Evolutionary conservation across 2,888 invertebrate genomes (phyloP), one percentile per base, ranked within the genome.

Genomic region (Dimorphilus gyrociliatus): DNA sequence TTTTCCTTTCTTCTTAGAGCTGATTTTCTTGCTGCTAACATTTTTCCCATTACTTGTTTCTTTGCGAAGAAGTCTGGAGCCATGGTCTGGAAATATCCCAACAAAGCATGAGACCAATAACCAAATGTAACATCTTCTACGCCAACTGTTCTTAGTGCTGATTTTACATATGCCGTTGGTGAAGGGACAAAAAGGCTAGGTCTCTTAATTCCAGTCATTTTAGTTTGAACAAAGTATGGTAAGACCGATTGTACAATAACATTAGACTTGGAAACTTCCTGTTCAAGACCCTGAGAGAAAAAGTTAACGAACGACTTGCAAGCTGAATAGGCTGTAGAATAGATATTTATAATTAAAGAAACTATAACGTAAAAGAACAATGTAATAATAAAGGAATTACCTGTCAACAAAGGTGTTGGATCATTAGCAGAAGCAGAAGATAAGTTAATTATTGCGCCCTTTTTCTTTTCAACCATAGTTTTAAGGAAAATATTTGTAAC

Each of bases 211-310:
- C 48, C 50, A 34, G 48, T 48, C 56, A 65, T 46, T 37, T 86
- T 86, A 1, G 86, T 84, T 15, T 81, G 81, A 1, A 90, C 86
- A 45, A 78, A 81, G 2, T 81, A 85, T 0, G 88, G 88, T 34
- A 76, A 64, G 1, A 88, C 68, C 51, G 78, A 76, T 64, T 88
- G 85, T 4, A 84, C 67, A 3, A 74, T 70, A 16, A 84, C 73
- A 1, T 81, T 81, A 21, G n/a, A 10, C n/a, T 21, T 10, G 8
- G n/a, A 10, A 8, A 21, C n/a, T 8, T 21, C 8, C 21, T n/a
- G 8, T n/a, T 21, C 21, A 21, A 21, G 8, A 21, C 8, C n/a
- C 21, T n/a, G n/a, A n/a, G n/a, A n/a, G n/a, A n/a, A n/a, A n/a
- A n/a, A n/a, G n/a, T n/a, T n/a, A n/a, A n/a, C n/a, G n/a, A n/a